Conservation (phyloP, 2,797 vertebrate species). For the Eulemur rubriventer region DNA sequence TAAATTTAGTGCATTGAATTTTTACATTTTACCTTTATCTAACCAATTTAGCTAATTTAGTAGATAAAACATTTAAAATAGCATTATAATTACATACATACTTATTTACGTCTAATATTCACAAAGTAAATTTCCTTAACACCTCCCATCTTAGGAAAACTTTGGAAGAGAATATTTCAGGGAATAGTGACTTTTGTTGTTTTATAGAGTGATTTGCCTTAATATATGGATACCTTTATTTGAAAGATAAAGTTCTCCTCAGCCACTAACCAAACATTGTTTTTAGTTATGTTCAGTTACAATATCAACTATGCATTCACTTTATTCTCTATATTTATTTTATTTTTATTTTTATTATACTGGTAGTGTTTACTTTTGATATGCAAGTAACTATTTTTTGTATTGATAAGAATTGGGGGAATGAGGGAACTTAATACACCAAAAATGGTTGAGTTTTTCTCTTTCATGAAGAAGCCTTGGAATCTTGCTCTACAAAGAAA, state of each 20-base stretch:
- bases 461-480: conserved; percentile 23
- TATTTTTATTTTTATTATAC: conserved; percentile 6
- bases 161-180: background rate
- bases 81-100: background rate
- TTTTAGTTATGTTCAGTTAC: conserved; percentile 43
- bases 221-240: conserved; percentile 6
- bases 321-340: background rate
- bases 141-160: background rate
- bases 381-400: background rate
- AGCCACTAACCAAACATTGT: background rate
- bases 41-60: background rate
- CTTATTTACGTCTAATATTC: background rate
- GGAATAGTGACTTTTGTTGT: background rate
- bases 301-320: background rate
- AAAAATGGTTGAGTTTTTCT: background rate
- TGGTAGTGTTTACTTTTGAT: background rate
- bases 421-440: background rate
- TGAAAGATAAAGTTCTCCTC: conserved; percentile 35
- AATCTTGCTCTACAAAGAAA: conserved; percentile 22
- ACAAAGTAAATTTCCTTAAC: conserved; percentile 40
- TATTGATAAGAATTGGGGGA: background rate
- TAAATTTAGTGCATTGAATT: conserved; percentile 14
- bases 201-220: background rate
- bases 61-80: conserved; percentile 30
- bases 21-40: conserved; percentile 18